Percentiles rank a stretch among this genome's conserved stretches.
phyloP scores from a whole-genome alignment of 1,140 invertebrate genomes.

The Aphis gossypii region DNA sequence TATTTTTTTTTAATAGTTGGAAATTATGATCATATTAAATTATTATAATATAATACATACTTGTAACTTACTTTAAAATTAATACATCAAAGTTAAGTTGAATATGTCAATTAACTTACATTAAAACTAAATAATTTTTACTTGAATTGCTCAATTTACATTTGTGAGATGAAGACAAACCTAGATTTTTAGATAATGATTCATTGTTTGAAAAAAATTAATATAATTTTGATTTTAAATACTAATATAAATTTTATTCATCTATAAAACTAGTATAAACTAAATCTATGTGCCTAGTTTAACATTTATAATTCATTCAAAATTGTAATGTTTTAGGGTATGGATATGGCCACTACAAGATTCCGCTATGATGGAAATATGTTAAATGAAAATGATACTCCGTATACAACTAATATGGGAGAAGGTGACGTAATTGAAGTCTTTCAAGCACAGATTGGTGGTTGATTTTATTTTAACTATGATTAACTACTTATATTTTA shows the following conservation, averaged over 20 bases:
- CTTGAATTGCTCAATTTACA: too few species aligned
- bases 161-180: too few species aligned
- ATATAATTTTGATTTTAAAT: too few species aligned
- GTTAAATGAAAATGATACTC: too few species aligned
- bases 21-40: too few species aligned
- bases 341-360: conserved; percentile 85
- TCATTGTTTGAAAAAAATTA: too few species aligned
- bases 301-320: background rate
- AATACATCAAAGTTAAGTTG: background rate
- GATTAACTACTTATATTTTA: conserved; percentile 43
- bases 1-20: too few species aligned
- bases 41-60: too few species aligned
- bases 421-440: conserved; percentile 95
- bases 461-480: conserved; percentile 62
- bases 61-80: too few species aligned
- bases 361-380: too few species aligned
- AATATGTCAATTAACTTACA: background rate
- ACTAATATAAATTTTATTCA: background rate
- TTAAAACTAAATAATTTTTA: background rate
- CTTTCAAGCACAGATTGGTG: conserved; percentile 92
- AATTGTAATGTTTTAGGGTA: conserved; percentile 69
- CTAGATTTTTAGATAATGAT: too few species aligned
- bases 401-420: conserved; percentile 86
- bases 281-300: background rate
- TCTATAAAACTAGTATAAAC: background rate